Percentiles rank a stretch among this genome's conserved stretches.
Conservation (phyloP, 2,113 vertebrate genomes). For the Semnornis frantzii region DNA sequence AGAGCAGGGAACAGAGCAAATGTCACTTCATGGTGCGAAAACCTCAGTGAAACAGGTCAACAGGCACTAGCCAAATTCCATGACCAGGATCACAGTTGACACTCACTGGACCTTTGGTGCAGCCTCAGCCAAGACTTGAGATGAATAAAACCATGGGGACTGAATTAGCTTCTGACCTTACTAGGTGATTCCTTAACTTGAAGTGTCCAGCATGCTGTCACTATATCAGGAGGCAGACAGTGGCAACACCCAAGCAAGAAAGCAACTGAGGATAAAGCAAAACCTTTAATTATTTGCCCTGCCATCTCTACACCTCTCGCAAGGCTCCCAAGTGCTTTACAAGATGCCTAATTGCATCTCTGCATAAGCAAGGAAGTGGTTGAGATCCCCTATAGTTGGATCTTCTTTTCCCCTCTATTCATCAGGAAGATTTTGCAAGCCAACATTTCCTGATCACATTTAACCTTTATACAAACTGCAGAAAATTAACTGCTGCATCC, state of each 20-base stretch:
- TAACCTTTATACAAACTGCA: background rate
- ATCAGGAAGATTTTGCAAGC: background rate
- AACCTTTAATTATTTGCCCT: background rate
- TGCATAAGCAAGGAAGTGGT: background rate
- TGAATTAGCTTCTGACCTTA: background rate
- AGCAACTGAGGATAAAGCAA: background rate
- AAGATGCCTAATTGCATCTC: background rate
- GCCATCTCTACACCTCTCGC: background rate
- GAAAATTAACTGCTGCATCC: background rate
- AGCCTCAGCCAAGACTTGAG: background rate
- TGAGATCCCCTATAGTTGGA: fast-evolving
- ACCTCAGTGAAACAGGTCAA: background rate
- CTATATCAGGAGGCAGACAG: fast-evolving
- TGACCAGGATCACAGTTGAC: fast-evolving
- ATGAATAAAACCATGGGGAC: background rate
- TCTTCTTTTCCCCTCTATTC: background rate
- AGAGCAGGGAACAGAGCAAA: background rate
- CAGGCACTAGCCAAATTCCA: background rate
- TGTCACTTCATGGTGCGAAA: fast-evolving
- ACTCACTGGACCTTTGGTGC: background rate
- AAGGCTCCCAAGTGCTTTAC: background rate
- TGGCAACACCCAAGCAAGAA: too few species aligned
- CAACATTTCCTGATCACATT: background rate
- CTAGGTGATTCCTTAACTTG: background rate
- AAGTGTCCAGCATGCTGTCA: background rate